A percentile compares a stretch with the other conserved stretches of the same genome.
These are phyloP conservation scores for Platysteira castanea DNA, from an alignment of 2,113 vertebrate genomes.

Conservation along the genomic window DNA sequence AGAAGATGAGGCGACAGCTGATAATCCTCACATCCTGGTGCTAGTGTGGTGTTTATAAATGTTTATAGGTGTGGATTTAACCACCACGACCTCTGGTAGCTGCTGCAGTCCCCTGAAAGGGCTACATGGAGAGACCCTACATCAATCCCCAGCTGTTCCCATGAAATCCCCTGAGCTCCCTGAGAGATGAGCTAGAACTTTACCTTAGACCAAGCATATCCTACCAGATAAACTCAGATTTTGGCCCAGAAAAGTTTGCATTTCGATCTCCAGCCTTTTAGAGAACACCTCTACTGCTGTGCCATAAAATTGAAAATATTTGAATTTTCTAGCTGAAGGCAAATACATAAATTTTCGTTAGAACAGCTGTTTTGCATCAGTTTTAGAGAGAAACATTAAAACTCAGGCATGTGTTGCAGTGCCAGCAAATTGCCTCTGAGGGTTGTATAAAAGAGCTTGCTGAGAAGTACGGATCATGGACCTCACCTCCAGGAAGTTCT, in stretches of 20 bases:
- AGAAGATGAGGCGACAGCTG: background rate
- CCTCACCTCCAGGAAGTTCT: background rate
- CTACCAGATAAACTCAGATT: background rate
- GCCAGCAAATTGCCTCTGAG: background rate
- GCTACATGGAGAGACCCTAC: background rate
- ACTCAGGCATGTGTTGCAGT: background rate
- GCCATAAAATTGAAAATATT: background rate
- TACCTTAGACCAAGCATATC: background rate
- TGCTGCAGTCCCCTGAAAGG: background rate
- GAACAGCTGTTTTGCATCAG: background rate
- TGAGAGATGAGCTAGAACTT: background rate
- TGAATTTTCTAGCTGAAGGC: background rate
- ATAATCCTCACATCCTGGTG: background rate
- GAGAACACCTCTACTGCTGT: background rate
- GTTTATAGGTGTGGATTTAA: background rate
- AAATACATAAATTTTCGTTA: background rate
- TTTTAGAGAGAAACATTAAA: background rate
- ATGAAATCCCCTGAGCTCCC: background rate
- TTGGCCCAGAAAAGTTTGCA: background rate
- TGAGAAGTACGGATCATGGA: background rate
- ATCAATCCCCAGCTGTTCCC: background rate
- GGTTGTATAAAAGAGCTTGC: background rate
- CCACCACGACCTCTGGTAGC: background rate
- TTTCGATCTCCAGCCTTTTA: background rate
- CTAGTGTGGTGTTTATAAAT: background rate